Base-by-base conservation (phyloP, 1,140 invertebrate species). In the Eueides isabella region DNA sequence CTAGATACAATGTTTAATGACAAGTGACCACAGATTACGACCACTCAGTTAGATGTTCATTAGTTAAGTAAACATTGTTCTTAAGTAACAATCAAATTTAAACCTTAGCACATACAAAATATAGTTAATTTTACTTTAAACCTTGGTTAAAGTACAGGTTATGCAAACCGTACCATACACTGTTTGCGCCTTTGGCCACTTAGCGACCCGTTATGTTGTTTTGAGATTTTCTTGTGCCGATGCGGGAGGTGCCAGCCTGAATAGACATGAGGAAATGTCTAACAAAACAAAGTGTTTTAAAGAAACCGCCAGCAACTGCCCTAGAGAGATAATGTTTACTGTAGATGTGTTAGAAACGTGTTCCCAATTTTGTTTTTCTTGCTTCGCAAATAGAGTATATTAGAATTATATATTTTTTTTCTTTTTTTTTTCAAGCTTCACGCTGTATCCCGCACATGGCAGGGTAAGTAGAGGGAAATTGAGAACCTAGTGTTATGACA, bases 171-270 rank as follows among this genome's bases (percentile, higher is more conserved):
- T 30, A 62, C 61, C 71, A 77, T 75, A 48, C 61, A 71, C 75
- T 81, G 77, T 81, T 81, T 81, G 75, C 80, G 79, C 80, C 75
- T 81, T 66, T 33, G 62, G 63, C 72, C 80, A 79, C 80, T 81
- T 81, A 79, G 61, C 28, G 71, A 23, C 11, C 80, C 80, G 80
- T 81, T 81, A 81, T 72, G 70, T 75, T 80, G 72, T 77, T 74
- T 75, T 75, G 74, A 62, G 31, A 75, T 77, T 76, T 67, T 68
- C 75, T 77, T 67, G 72, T 61, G 67, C 55, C 73, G 63, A 75
- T 61, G 74, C 74, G 74, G 74, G 74, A 67, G 74, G 74, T 48
- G 67, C 61, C 44, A 41, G 66, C 55, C 61, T 67, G 66, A 62
- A 29, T 30, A 62, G 26, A 30, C 61, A 30, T 62, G 61, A 62